These are phyloP conservation scores for Drosophila birchii DNA, from an alignment of 2,888 invertebrate species.

Conservation along the genomic window DNA sequence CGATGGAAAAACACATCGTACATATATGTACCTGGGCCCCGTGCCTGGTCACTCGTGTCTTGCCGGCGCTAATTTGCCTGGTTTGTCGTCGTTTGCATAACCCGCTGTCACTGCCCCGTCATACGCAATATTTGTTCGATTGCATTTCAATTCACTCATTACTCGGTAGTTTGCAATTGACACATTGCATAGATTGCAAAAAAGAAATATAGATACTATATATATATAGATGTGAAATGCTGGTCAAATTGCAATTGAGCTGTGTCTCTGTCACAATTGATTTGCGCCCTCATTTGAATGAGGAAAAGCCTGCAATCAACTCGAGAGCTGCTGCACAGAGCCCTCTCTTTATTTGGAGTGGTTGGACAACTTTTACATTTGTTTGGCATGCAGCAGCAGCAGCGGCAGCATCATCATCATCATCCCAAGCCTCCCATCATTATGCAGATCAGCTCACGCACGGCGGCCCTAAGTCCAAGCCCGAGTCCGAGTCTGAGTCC, in stretches of 20 bases:
- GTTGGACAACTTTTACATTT: conserved; percentile 81
- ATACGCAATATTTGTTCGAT: conserved; percentile 71
- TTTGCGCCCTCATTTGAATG: conserved; percentile 19
- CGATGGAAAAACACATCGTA: conserved; percentile 2
- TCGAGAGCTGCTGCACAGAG: conserved; percentile 49
- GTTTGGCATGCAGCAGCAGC: conserved; percentile 23
- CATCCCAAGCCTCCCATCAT: conserved; percentile 33
- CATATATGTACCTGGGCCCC: conserved; percentile 22
- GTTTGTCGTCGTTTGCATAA: conserved; percentile 66
- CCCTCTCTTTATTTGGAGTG: conserved; percentile 54
- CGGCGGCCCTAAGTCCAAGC: conserved; percentile 29
- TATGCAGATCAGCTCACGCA: conserved; percentile 63
- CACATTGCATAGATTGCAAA: conserved; percentile 57
- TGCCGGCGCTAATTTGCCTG: conserved; percentile 37
- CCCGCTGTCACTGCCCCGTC: conserved; percentile 36
- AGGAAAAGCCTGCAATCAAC: conserved; percentile 38
- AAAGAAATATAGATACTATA: background rate
- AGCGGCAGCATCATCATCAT: conserved; percentile 34
- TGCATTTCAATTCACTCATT: conserved; percentile 70
- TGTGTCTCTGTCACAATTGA: conserved; percentile 25
- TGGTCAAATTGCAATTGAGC: conserved; percentile 46
- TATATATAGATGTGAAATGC: conserved; percentile 12
- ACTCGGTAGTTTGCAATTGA: conserved; percentile 60
- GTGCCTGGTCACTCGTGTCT: conserved; percentile 39
- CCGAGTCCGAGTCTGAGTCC: conserved; percentile 11